phyloP scores from a whole-genome alignment of 2,888 invertebrate species.

The Iphiclides podalirius region DNA sequence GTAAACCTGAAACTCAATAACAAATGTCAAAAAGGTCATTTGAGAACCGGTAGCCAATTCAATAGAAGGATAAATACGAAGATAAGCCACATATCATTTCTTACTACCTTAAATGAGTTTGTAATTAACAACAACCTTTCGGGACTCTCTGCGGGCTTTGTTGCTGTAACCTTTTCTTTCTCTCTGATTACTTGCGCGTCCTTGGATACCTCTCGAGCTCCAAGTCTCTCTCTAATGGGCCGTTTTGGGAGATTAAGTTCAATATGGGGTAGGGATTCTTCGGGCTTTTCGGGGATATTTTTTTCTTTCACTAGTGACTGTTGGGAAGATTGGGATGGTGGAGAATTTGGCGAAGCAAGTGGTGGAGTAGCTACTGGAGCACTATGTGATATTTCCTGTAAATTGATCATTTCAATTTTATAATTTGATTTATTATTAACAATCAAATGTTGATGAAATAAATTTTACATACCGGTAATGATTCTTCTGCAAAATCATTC shows the following conservation, averaged over 20 bases:
- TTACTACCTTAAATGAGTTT: conserved; percentile 58
- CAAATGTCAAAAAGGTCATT: conserved; percentile 11
- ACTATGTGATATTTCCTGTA: conserved; percentile 62
- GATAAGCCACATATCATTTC: conserved; percentile 30
- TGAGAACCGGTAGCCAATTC: conserved; percentile 9
- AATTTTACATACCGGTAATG: conserved; percentile 52
- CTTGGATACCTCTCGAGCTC: conserved; percentile 48
- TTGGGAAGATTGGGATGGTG: conserved; percentile 23
- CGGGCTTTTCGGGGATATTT: conserved; percentile 39
- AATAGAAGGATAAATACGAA: conserved; percentile 26
- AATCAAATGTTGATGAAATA: neutral
- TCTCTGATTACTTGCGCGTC: conserved; percentile 41
- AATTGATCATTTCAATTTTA: conserved; percentile 7
- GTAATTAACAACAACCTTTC: conserved; percentile 65
- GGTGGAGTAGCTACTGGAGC: conserved; percentile 48
- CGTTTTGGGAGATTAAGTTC: conserved; percentile 73
- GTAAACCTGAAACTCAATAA: conserved; percentile 55
- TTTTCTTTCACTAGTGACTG: conserved; percentile 22
- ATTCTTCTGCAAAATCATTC: conserved; percentile 75
- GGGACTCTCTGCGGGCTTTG: conserved; percentile 50
- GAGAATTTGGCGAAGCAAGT: conserved; percentile 25
- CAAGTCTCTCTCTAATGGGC: conserved; percentile 67
- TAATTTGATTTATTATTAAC: neutral
- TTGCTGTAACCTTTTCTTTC: conserved; percentile 36
- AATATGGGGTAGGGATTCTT: conserved; percentile 64